Evolutionary conservation across 2,797 vertebrate species (phyloP), one percentile per base, ranked within the genome.

Genomic region (Acipenser transmontanus): DNA sequence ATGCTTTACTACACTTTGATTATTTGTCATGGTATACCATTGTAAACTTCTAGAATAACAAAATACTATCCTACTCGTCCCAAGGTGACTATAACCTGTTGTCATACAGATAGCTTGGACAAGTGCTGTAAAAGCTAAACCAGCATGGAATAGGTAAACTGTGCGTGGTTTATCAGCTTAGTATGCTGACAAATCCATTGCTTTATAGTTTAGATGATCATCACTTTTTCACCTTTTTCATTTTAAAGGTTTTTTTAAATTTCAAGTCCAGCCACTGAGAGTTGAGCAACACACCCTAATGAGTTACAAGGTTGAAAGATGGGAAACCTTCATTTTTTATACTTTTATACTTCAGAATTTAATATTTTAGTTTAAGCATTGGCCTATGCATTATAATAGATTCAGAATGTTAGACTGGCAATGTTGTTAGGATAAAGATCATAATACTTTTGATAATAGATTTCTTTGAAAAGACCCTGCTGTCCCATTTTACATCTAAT

Each of bases 131-230:
- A 34, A 34, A 34, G 20, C 77, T 34, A 34, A 34, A 34, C 34
- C 4, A 85, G 66, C 79, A 79, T 74, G 66, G 73, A 69, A 74
- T 72, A 71, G 70, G 68, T 75, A 70, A 79, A 79, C 69, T 78
- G 73, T 77, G 72, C 76, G 71, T 82, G 80, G 74, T 77, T 85
- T 85, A 88, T 88, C 80, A 84, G 83, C 75, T 80, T 84, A 83
- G 80, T 74, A 78, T 77, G 77, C 72, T 78, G 76, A 78, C 82
- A 90, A 88, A 87, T 87, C 74, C 71, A 59, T 77, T 82, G 86
- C 81, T 83, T 91, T 81, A 80, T 78, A 74, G 73, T 69, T 75
- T 69, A 72, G 69, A 79, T 70, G 70, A 75, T 78, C 77, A 73
- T 75, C 69, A 66, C 64, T 88, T 86, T 81, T 62, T 69, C 74